These are phyloP conservation scores for Cosmia trapezina DNA, from an alignment of 2,888 invertebrate species.

Conservation along the genomic window DNA sequence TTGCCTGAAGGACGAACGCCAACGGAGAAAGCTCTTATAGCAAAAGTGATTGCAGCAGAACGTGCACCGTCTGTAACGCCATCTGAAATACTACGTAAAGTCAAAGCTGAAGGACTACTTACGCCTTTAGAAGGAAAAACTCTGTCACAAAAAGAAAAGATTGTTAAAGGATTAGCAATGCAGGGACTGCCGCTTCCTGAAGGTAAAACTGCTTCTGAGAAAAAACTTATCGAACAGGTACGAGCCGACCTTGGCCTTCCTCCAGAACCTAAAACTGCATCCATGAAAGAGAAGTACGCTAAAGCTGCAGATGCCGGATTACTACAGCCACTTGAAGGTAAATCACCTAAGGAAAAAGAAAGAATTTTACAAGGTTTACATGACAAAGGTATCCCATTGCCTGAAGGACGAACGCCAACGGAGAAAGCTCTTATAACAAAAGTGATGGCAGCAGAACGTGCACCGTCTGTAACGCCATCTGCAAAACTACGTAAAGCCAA, in stretches of 20 bases:
- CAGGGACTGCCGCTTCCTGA: constrained; percentile 4
- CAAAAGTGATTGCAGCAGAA: too few relatives aligned
- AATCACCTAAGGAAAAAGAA: neutral
- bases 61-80: too few relatives aligned
- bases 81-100: too few relatives aligned
- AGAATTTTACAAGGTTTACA: constrained; percentile 1
- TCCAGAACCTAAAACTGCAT: neutral
- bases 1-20: neutral
- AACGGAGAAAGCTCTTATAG: neutral
- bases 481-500: neutral
- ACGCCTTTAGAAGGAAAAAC: constrained; percentile 13
- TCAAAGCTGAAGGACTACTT: neutral
- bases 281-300: constrained; percentile 1
- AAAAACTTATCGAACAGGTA: neutral
- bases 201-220: neutral
- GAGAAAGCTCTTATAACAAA: constrained; percentile 4
- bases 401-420: neutral
- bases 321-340: neutral
- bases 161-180: neutral
- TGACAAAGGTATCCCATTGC: neutral
- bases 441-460: neutral
- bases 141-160: neutral
- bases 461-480: neutral
- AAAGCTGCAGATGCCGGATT: constrained; percentile 1
- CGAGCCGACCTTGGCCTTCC: neutral